Base-by-base conservation (phyloP, 30 jellyfish, hydroid and myxozoan species). In the Aurelia aurita region DNA sequence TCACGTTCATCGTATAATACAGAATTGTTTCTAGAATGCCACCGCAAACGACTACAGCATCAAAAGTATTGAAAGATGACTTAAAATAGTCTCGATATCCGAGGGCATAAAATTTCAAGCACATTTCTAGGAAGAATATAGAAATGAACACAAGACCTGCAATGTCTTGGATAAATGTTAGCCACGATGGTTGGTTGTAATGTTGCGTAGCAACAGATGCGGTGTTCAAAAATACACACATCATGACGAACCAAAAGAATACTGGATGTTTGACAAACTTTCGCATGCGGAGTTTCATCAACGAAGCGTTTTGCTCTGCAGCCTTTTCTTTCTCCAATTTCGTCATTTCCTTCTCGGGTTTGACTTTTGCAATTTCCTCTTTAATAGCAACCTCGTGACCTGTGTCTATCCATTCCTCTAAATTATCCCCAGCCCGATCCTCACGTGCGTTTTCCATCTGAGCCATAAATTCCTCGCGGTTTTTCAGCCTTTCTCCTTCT, bases 51-150 rank as follows among this genome's bases (percentile, higher is more conserved):
- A 94, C 99, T 13, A 73, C 58, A 9, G 91, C 80, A 70, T 92
- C 98, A 43, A 92, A 92, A 6, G 84, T 86, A 46, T 92, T 92
- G 97, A 92, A 86, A n/a, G 87, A 79, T 25, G 98, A 92, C 34
- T 76, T 76, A 63, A 96, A 81, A 63, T 92, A 92, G 44, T 75
- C 89, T 43, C 58, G 68, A 80, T 85, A 67, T 1, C 96, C 96
- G 39, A 74, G 90, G 12, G 96, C 97, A 64, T 78, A 92, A 25
- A 92, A 82, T 57, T 92, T 92, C 84, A 92, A 54, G 44, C 92
- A 78, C 87, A 92, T 69, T 70, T 92, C 98, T 43, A 92, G 8
- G 64, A 75, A 86, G 57, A 74, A 86, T 47, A 86, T 86, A 0
- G 90, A 62, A 20, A 86, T 84, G 64, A 72, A 84, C 19, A 84